Evolutionary conservation across 2,797 vertebrate species (phyloP).

Genomic region (Gymnothorax javanicus): DNA sequence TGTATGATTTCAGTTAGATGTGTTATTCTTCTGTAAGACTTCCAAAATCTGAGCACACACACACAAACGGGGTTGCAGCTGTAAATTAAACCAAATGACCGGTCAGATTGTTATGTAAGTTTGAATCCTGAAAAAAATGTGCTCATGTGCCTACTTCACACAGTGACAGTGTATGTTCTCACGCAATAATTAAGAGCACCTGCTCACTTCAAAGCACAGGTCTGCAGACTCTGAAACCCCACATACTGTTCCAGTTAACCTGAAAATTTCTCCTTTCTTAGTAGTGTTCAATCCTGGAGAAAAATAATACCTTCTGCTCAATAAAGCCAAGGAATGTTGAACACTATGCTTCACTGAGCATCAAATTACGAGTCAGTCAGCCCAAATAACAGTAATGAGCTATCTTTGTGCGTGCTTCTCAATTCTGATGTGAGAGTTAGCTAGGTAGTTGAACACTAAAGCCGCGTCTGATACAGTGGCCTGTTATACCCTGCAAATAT

Average conservation of each 20-base stretch:
- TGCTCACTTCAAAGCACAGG: constrained; percentile 3
- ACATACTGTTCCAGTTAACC: constrained; percentile 7
- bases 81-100: neutral
- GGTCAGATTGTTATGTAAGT: neutral
- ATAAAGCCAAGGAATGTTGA: neutral
- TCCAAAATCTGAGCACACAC: neutral
- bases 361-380: neutral
- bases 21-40: neutral
- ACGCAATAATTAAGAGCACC: constrained; percentile 10
- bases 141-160: neutral
- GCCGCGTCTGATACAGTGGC: no score
- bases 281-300: neutral
- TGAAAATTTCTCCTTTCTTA: neutral
- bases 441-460: neutral
- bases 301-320: neutral
- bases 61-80: neutral
- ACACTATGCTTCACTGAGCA: neutral
- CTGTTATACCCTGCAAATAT: no score
- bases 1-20: neutral
- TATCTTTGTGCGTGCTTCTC: neutral
- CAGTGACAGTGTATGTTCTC: neutral
- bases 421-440: neutral
- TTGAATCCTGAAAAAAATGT: neutral
- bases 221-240: neutral
- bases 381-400: neutral